These are phyloP conservation scores for Fistularia tabacaria DNA, from an alignment of 2,797 vertebrate genomes.

Conservation along the genomic window DNA sequence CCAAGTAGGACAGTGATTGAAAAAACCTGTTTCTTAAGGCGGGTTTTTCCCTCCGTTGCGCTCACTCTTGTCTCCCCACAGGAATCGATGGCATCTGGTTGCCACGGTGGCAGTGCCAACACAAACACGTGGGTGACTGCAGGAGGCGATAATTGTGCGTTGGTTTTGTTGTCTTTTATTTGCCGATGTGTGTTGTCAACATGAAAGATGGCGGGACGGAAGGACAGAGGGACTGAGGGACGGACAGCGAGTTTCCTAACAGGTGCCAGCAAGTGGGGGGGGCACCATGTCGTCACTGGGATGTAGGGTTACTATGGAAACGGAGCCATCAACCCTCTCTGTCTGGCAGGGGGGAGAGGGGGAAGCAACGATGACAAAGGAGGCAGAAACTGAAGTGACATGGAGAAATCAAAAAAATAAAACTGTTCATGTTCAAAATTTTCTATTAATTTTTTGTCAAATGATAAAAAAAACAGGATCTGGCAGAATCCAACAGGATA, in stretches of 20 bases:
- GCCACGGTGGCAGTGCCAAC: too few relatives aligned
- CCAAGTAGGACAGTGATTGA: too few relatives aligned
- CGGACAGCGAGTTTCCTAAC: conserved; percentile 88
- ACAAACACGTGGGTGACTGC: too few relatives aligned
- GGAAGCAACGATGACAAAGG: conserved; percentile 9
- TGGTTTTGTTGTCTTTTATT: conserved; percentile 58
- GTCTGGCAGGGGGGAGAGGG: conserved; percentile 51
- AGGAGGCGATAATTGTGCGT: conserved; percentile 42
- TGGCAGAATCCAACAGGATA: too few relatives aligned
- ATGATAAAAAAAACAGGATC: too few relatives aligned
- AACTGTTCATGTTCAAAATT: too few relatives aligned
- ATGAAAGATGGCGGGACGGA: conserved; percentile 37
- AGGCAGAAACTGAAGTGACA: conserved; percentile 18
- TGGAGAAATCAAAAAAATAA: background rate
- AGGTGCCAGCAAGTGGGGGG: conserved; percentile 89
- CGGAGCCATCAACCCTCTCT: conserved; percentile 91
- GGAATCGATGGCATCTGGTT: too few relatives aligned
- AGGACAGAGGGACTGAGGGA: conserved; percentile 34
- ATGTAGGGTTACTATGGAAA: conserved; percentile 94
- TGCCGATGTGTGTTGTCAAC: conserved; percentile 54
- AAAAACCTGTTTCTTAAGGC: too few relatives aligned
- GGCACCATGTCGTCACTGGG: conserved; percentile 83
- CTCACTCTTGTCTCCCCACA: too few relatives aligned
- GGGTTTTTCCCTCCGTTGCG: too few relatives aligned
- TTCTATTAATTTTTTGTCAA: too few relatives aligned